Conservation (phyloP, 92 coral and sea anemone species). For the Montipora capitata region DNA sequence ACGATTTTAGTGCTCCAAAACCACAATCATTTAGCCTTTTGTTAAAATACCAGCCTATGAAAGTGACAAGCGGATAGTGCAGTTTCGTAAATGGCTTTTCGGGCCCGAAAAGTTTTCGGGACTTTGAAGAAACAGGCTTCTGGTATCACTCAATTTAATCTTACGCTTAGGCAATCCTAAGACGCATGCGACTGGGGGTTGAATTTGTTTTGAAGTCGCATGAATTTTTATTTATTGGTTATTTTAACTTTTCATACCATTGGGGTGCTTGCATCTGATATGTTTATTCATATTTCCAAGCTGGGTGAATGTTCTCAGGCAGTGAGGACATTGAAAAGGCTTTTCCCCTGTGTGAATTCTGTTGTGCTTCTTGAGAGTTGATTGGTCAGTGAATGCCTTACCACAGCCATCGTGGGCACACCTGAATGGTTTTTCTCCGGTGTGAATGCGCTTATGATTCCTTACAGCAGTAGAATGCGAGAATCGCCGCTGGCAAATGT, state of each 20-base stretch:
- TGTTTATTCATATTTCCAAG: constrained; percentile 93
- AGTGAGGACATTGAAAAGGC: constrained; percentile 81
- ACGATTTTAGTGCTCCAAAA: no score
- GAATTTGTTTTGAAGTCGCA: no score
- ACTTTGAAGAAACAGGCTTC: no score
- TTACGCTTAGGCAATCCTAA: no score
- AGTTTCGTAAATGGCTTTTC: no score
- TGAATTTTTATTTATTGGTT: no score
- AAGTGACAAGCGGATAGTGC: no score
- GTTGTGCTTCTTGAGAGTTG: constrained; percentile 85
- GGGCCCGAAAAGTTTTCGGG: no score
- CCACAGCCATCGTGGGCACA: constrained; percentile 74
- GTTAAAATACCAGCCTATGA: no score
- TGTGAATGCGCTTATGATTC: constrained; percentile 85
- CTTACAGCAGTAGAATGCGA: constrained; percentile 86
- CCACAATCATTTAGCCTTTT: no score
- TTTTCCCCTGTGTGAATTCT: constrained; percentile 87
- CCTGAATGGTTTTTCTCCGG: constrained; percentile 84
- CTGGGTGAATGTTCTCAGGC: constrained; percentile 79
- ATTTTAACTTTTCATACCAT: background rate
- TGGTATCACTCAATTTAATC: no score
- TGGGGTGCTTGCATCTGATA: constrained; percentile 68
- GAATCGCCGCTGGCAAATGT: constrained; percentile 73
- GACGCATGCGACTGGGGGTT: no score
- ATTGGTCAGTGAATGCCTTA: constrained; percentile 83